Base-by-base conservation (phyloP, 2,113 vertebrate species). In the Orthonyx spaldingii region DNA sequence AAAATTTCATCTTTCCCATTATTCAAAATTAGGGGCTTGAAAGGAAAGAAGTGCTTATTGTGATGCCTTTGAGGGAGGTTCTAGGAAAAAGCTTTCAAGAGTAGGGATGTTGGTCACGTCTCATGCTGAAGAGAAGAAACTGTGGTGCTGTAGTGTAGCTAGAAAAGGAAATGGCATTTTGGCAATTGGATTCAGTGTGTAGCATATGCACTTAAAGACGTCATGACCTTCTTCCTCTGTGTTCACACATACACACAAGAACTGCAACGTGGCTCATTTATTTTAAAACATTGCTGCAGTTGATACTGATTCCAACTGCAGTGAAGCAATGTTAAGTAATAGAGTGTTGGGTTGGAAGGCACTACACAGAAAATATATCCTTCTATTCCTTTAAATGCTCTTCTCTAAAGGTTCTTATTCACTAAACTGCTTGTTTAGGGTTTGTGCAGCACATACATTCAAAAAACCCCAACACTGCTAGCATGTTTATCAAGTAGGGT, bases 21-120 rank as follows among this genome's bases (percentile, higher is more conserved):
- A 53, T 66, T 80, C 42, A 93, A 35, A 72, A 76, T 55, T 7
- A 80, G 30, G 11, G 17, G 5, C 33, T 70, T 57, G 47, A 85
- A 82, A 69, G 28, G 42, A 49, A 90, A 70, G 14, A 71, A 75
- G 4, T 35, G 4, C 16, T 69, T 83, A 22, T 32, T 72, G 24
- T 83, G 16, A 47, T 19, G 57, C 12, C 24, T 72, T 59, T 69
- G 64, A 64, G 33, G 28, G 5, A 52, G 6, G 15, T 57, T 79
- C 41, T 79, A 87, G 19, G 41, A n/a, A 72, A 75, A 88, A 81
- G 2, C 33, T 46, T 57, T 69, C 8, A 50, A 24, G 81, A 35
- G 6, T 59, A 50, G 3, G 46, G 33, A 14, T 3, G 0, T 78
- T 35, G 47, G 35, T 74, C 3, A 1, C 0, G 0, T 68, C 28